phyloP scores from a whole-genome alignment of 2,113 vertebrate species.

The Macquaria ambigua region DNA sequence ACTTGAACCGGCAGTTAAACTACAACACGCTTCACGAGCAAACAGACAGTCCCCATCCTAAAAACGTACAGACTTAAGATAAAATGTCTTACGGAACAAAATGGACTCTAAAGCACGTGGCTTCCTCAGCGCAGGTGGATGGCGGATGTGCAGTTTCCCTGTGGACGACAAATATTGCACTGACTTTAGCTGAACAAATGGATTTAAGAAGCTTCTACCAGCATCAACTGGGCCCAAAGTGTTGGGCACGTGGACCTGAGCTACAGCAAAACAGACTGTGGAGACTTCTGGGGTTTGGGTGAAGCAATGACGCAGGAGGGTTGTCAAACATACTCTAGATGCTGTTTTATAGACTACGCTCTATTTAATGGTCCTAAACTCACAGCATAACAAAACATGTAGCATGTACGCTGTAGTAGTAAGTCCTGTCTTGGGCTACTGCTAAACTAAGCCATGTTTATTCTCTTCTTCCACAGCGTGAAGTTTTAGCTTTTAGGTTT shows the following conservation, averaged over 20 bases:
- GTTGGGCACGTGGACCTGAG: slow-evolving; percentile 30
- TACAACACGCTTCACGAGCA: not conserved
- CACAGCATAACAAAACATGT: slow-evolving; percentile 28
- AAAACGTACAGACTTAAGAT: slow-evolving; percentile 21
- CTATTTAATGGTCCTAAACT: slow-evolving; percentile 17
- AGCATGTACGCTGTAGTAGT: slow-evolving; percentile 46
- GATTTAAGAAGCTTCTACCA: slow-evolving; percentile 59
- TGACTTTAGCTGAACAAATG: slow-evolving; percentile 55
- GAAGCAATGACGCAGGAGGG: slow-evolving; percentile 19
- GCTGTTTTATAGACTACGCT: slow-evolving; percentile 35
- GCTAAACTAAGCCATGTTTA: slow-evolving; percentile 43
- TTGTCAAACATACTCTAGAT: slow-evolving; percentile 7
- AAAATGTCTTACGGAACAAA: slow-evolving; percentile 37
- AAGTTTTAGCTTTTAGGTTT: slow-evolving; percentile 54
- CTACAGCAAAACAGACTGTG: slow-evolving; percentile 10
- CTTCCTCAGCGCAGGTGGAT: not conserved
- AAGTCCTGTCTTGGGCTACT: slow-evolving; percentile 24
- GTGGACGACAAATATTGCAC: slow-evolving; percentile 61
- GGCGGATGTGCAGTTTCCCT: not conserved
- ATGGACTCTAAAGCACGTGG: slow-evolving; percentile 39
- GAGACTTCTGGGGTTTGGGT: not conserved
- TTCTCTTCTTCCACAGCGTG: slow-evolving; percentile 28
- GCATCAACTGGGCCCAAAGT: slow-evolving; percentile 43
- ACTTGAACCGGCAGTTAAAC: slow-evolving; percentile 29
- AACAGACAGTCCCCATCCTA: slow-evolving; percentile 13